phyloP scores from a whole-genome alignment of 2,797 vertebrate genomes.

The Dermochelys coriacea region DNA sequence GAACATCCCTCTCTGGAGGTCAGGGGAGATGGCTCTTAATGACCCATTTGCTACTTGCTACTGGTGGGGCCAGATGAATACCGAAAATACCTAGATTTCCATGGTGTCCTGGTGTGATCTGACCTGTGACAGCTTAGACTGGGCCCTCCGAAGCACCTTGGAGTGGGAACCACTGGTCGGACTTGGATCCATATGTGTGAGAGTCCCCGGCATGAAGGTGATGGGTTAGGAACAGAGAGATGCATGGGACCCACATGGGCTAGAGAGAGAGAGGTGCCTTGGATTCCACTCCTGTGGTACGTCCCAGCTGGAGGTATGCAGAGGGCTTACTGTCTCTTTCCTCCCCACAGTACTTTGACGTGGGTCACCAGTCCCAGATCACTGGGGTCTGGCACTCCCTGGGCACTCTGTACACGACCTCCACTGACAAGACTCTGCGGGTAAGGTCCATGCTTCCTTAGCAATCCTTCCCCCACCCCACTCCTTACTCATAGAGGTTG shows the following conservation, averaged over 20 bases:
- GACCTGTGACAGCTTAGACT: not conserved
- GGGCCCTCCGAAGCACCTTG: not conserved
- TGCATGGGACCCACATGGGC: not conserved
- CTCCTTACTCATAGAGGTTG: too few species aligned
- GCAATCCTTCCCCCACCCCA: too few species aligned
- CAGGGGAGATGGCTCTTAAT: not conserved
- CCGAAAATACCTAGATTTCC: not conserved
- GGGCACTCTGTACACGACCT: conserved; percentile 91
- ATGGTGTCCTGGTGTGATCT: not conserved
- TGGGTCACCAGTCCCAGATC: conserved; percentile 90
- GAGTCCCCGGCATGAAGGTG: not conserved
- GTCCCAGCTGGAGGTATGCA: not conserved
- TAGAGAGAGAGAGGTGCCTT: not conserved
- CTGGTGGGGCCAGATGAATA: not conserved
- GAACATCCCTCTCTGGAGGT: too few species aligned
- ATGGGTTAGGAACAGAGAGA: not conserved
- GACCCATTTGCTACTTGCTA: not conserved
- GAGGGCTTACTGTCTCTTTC: not conserved
- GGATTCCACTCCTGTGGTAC: not conserved
- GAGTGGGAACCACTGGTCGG: fast-evolving
- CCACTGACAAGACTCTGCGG: conserved; percentile 90
- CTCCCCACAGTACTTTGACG: conserved; percentile 82
- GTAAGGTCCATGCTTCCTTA: conserved; percentile 66
- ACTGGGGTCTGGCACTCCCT: conserved; percentile 88
- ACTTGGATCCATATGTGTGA: not conserved